phyloP scores from a whole-genome alignment of 2,888 invertebrate species.

The Pemphredon lugubris region DNA sequence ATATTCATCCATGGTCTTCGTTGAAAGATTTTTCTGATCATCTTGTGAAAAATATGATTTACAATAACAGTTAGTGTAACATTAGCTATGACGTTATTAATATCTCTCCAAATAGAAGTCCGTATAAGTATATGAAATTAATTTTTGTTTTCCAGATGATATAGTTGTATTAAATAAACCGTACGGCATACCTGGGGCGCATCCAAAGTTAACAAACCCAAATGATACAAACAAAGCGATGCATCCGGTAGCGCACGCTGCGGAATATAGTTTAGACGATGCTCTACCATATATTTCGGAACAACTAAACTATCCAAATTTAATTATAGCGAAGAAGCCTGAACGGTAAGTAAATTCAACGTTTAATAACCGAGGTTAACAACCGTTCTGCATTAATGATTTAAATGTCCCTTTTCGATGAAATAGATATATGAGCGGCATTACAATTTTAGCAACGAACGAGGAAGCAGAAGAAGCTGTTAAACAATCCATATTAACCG shows the following conservation, averaged over 20 bases:
- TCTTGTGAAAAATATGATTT: constrained; percentile 49
- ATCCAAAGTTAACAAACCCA: not conserved
- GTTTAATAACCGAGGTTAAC: not conserved
- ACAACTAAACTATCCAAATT: constrained; percentile 51
- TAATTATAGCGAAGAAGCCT: constrained; percentile 53
- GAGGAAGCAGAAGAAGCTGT: not conserved
- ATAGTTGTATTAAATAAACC: constrained; percentile 76
- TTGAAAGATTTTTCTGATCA: constrained; percentile 19
- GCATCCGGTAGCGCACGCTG: constrained; percentile 52
- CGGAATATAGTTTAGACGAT: constrained; percentile 59
- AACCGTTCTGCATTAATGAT: not conserved
- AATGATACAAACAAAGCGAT: too few relatives aligned
- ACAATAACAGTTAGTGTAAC: constrained; percentile 42
- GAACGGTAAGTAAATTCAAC: constrained; percentile 63
- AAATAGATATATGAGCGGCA: constrained; percentile 65
- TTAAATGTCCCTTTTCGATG: not conserved
- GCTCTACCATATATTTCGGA: constrained; percentile 60
- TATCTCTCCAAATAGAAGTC: too few relatives aligned
- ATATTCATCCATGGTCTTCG: constrained; percentile 72
- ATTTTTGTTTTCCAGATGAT: constrained; percentile 64
- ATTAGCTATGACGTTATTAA: too few relatives aligned
- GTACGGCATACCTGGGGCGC: constrained; percentile 71
- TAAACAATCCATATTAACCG: constrained; percentile 24
- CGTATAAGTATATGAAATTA: not conserved
- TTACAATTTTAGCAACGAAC: constrained; percentile 59